phyloP scores from a whole-genome alignment of 2,113 vertebrate genomes.

The Climacteris rufus region DNA sequence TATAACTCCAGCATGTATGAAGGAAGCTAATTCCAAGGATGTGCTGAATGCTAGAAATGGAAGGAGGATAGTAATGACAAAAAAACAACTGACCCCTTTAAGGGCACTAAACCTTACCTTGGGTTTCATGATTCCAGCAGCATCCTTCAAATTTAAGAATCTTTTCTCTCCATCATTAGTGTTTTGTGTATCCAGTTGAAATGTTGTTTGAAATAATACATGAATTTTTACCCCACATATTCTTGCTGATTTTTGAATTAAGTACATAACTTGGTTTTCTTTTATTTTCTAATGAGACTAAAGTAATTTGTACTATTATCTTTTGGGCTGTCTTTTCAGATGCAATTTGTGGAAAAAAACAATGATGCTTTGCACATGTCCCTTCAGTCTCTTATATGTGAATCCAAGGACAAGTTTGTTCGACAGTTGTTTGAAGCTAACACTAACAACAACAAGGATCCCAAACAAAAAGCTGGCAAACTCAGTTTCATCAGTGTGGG shows the following conservation, averaged over 20 bases:
- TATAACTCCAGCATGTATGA: not conserved
- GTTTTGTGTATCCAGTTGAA: not conserved
- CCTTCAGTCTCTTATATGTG: slow-evolving; percentile 90
- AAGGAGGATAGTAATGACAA: not conserved
- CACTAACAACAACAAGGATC: slow-evolving; percentile 86
- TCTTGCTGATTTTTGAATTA: not conserved
- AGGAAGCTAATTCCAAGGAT: not conserved
- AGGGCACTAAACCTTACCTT: not conserved
- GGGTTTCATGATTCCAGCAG: not conserved
- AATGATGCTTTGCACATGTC: slow-evolving; percentile 98
- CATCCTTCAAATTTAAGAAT: not conserved
- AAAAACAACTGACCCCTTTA: not conserved
- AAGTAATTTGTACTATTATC: not conserved
- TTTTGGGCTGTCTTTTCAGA: slow-evolving; percentile 72
- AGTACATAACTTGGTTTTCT: not conserved
- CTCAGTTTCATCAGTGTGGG: slow-evolving; percentile 97
- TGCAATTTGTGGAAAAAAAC: slow-evolving; percentile 97
- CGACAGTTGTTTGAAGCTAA: slow-evolving; percentile 87
- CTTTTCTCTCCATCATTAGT: not conserved
- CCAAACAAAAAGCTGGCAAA: slow-evolving; percentile 95
- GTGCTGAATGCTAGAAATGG: not conserved
- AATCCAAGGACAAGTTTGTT: slow-evolving; percentile 92
- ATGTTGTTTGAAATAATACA: not conserved
- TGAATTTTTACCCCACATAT: not conserved
- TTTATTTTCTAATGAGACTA: not conserved